phyloP scores from a whole-genome alignment of 2,888 invertebrate species.

The Scaptomyza reducta region DNA sequence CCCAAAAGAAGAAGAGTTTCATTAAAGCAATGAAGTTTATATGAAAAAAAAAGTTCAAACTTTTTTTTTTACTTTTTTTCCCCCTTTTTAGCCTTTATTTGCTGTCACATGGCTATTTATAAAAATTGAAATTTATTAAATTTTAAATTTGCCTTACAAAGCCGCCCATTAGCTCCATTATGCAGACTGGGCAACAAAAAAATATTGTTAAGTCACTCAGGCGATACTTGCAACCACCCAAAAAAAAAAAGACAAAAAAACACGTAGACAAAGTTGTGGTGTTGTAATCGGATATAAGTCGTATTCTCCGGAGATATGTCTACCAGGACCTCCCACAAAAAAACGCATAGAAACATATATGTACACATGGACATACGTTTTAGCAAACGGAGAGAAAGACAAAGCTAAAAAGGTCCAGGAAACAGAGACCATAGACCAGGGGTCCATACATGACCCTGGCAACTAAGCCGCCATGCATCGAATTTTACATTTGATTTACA shows the following conservation, averaged over 20 bases:
- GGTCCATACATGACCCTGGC: constrained; percentile 20
- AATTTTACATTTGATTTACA: constrained; percentile 69
- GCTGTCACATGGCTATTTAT: constrained; percentile 19
- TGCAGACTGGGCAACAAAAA: constrained; percentile 19
- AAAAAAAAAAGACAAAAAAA: constrained; percentile 16
- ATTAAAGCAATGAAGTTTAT: neutral
- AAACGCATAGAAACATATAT: constrained; percentile 1
- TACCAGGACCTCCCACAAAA: constrained; percentile 11
- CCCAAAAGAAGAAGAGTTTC: neutral
- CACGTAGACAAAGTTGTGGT: constrained; percentile 55
- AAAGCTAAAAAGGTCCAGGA: constrained; percentile 26
- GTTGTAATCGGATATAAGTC: constrained; percentile 78
- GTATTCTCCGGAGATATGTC: constrained; percentile 58
- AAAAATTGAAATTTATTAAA: constrained; percentile 47
- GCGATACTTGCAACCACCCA: constrained; percentile 47
- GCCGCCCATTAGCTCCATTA: constrained; percentile 54
- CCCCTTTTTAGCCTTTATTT: neutral
- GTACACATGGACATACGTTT: constrained; percentile 10
- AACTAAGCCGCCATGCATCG: constrained; percentile 59
- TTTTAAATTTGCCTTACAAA: constrained; percentile 44
- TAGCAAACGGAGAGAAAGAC: constrained; percentile 38
- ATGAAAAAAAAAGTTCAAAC: neutral
- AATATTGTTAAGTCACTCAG: constrained; percentile 9
- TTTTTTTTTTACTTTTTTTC: neutral
- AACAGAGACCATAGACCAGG: constrained; percentile 3